Evolutionary conservation across 2,888 invertebrate species (phyloP).

Genomic region (Eilema depressum): DNA sequence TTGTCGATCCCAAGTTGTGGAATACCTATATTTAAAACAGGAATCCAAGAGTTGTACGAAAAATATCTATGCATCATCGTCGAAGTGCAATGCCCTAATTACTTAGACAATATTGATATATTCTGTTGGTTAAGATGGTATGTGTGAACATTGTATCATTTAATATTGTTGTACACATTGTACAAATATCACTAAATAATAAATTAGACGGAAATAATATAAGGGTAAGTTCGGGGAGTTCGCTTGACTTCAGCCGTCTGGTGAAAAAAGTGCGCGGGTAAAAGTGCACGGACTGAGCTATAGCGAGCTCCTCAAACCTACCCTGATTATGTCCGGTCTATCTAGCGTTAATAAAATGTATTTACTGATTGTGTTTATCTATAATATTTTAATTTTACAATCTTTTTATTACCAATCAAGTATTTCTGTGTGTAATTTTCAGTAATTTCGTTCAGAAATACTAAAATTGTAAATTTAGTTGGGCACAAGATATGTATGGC

Average conservation of each 20-base stretch:
- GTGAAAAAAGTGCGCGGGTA: neutral
- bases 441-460: neutral
- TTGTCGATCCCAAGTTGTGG: too few relatives aligned
- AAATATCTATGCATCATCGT: too few relatives aligned
- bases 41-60: too few relatives aligned
- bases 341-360: neutral
- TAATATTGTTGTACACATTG: neutral
- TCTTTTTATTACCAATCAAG: neutral
- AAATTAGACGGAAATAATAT: neutral
- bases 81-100: constrained; percentile 1
- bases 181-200: neutral
- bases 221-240: neutral
- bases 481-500: neutral
- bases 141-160: neutral
- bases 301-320: neutral
- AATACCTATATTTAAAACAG: too few relatives aligned
- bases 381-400: neutral
- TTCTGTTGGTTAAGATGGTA: neutral
- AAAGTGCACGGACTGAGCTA: neutral
- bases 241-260: neutral
- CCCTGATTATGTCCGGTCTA: neutral
- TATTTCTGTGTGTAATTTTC: neutral
- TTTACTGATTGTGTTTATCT: constrained; percentile 2
- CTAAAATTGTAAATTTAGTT: neutral
- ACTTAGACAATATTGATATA: constrained; percentile 1